Conservation (phyloP, 2,797 vertebrate genomes). For the Valencia hispanica region DNA sequence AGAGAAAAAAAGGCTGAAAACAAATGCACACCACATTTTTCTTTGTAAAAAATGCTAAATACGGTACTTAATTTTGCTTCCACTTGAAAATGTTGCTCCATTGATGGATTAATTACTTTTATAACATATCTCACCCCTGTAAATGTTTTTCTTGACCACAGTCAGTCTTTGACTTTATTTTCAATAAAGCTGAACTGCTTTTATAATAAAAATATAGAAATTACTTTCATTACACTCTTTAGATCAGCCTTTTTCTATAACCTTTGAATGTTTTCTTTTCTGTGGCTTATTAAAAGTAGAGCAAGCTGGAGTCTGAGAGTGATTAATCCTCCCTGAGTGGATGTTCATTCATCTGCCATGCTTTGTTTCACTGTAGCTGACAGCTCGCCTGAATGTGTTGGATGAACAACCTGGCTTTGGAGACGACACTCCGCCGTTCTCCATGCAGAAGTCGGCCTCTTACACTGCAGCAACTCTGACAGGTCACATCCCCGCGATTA, state of each 20-base stretch:
- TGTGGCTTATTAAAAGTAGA: constrained; percentile 65
- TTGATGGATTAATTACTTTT: not conserved
- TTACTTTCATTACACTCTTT: constrained; percentile 35
- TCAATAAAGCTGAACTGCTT: constrained; percentile 47
- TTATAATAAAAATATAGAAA: constrained; percentile 50
- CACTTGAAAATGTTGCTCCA: not conserved
- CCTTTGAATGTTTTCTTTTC: constrained; percentile 69
- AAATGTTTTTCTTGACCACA: not conserved
- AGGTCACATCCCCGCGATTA: constrained; percentile 61
- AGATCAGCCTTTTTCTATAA: constrained; percentile 53
- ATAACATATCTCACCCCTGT: not conserved
- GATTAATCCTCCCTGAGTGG: constrained; percentile 56
- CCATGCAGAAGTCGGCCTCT: constrained; percentile 55
- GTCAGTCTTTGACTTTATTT: constrained; percentile 22
- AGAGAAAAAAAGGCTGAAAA: not conserved
- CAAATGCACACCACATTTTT: not conserved
- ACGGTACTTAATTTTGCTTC: no score
- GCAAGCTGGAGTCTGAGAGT: constrained; percentile 44
- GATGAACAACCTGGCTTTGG: constrained; percentile 65
- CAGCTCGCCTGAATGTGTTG: constrained; percentile 74
- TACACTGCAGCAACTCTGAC: constrained; percentile 57
- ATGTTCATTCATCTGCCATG: constrained; percentile 48
- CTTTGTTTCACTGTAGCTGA: constrained; percentile 75
- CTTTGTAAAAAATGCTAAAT: not conserved
- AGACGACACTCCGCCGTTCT: constrained; percentile 60